phyloP scores from a whole-genome alignment of 2,797 vertebrate genomes.

The Pogonophryne albipinna region DNA sequence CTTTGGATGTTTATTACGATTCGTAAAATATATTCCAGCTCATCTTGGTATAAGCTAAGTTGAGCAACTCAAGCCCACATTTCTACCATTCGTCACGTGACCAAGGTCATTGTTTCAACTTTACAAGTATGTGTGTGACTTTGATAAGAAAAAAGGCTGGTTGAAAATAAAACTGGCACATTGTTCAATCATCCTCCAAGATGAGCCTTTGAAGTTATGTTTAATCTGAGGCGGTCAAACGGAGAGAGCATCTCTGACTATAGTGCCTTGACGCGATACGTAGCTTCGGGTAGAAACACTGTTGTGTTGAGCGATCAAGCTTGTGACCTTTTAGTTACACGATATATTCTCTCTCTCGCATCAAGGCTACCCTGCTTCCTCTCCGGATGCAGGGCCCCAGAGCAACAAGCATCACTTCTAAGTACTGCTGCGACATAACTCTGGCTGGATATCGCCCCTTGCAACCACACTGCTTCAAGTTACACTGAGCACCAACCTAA shows the following conservation, averaged over 20 bases:
- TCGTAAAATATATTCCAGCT: too few relatives aligned
- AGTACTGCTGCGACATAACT: slow-evolving; percentile 68
- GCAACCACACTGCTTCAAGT: slow-evolving; percentile 78
- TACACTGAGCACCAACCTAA: slow-evolving; percentile 80
- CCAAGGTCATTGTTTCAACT: slow-evolving; percentile 45
- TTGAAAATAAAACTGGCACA: slow-evolving; percentile 61
- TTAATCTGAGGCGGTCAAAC: slow-evolving; percentile 36
- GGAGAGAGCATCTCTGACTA: slow-evolving; percentile 24
- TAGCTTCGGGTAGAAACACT: slow-evolving; percentile 47
- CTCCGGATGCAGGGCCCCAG: slow-evolving; percentile 45
- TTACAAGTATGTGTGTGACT: slow-evolving; percentile 32
- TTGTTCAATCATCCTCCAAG: slow-evolving; percentile 54
- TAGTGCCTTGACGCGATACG: slow-evolving; percentile 43
- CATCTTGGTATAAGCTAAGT: too few relatives aligned
- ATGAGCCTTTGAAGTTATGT: slow-evolving; percentile 37
- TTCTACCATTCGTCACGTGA: slow-evolving; percentile 32
- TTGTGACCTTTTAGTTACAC: slow-evolving; percentile 56
- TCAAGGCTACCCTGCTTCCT: slow-evolving; percentile 50
- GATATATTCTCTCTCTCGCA: slow-evolving; percentile 52
- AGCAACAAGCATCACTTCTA: slow-evolving; percentile 70
- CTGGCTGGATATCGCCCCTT: slow-evolving; percentile 70
- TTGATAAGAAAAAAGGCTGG: slow-evolving; percentile 45
- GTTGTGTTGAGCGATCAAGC: slow-evolving; percentile 42
- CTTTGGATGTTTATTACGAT: too few relatives aligned
- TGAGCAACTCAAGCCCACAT: background rate